phyloP scores from a whole-genome alignment of 2,113 vertebrate species.

The Mellivora capensis region DNA sequence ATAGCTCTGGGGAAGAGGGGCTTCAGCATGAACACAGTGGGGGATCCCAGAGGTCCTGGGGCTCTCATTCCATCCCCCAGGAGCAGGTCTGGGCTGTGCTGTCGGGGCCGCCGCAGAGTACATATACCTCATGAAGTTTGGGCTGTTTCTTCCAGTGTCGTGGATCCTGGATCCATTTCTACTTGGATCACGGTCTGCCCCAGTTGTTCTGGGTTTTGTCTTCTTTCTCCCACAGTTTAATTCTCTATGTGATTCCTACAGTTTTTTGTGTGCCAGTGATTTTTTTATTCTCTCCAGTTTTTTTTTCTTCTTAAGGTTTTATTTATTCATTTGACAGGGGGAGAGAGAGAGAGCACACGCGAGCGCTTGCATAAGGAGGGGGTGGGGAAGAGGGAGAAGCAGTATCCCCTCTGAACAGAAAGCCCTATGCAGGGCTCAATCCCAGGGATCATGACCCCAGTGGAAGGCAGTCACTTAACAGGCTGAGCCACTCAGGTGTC shows the following conservation, averaged over 20 bases:
- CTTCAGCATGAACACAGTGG: neutral
- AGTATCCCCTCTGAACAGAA: too few species aligned
- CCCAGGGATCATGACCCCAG: too few species aligned
- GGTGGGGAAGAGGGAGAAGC: too few species aligned
- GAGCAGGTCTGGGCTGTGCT: neutral
- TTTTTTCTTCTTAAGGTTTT: too few species aligned
- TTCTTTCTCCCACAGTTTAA: neutral
- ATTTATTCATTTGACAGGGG: too few species aligned
- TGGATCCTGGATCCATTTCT: neutral
- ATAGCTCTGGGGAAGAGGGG: neutral
- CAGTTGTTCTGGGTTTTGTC: neutral
- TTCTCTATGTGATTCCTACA: neutral
- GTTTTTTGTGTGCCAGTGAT: neutral
- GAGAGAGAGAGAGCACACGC: too few species aligned
- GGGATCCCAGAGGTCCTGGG: neutral
- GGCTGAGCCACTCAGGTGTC: too few species aligned
- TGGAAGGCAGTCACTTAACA: too few species aligned
- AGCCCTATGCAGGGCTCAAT: too few species aligned
- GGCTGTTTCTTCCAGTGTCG: neutral
- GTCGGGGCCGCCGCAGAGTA: rapidly evolving
- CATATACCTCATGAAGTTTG: rapidly evolving
- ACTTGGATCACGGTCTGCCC: neutral
- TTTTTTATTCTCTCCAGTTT: neutral
- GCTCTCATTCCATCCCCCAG: neutral
- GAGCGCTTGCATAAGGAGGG: too few species aligned